Percentiles rank a stretch among this genome's conserved stretches.
Evolutionary conservation across 2,888 invertebrate species (phyloP).

Genomic region (Seladonia tumulorum): DNA sequence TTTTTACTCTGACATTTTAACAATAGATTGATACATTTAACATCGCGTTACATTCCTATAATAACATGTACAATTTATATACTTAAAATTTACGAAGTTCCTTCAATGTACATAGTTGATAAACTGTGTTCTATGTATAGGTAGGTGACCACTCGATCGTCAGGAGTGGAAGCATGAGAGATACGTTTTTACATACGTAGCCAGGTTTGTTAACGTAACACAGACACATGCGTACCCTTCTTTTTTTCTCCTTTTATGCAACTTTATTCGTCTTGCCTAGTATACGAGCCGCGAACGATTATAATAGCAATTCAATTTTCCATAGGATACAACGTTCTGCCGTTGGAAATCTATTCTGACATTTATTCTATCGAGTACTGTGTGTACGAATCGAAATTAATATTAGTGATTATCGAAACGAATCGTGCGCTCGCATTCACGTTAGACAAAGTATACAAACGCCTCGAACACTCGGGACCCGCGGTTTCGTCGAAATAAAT

Average conservation of each 20-base stretch:
- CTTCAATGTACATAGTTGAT: slow-evolving; percentile 48
- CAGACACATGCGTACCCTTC: slow-evolving; percentile 15
- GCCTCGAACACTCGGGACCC: background rate
- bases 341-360: slow-evolving; percentile 9
- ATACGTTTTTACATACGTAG: slow-evolving; percentile 1
- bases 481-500: background rate
- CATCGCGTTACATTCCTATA: slow-evolving; percentile 65
- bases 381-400: background rate
- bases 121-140: slow-evolving; percentile 36
- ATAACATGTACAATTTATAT: slow-evolving; percentile 71
- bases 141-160: slow-evolving; percentile 38
- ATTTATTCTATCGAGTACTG: background rate
- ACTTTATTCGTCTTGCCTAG: background rate
- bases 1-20: slow-evolving; percentile 71
- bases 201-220: slow-evolving; percentile 15
- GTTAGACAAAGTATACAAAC: slow-evolving; percentile 22
- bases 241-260: background rate
- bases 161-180: background rate
- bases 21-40: slow-evolving; percentile 73
- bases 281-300: slow-evolving; percentile 9
- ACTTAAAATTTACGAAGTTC: slow-evolving; percentile 72
- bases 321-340: slow-evolving; percentile 14
- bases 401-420: background rate
- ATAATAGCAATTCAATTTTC: slow-evolving; percentile 19
- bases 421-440: slow-evolving; percentile 25